Evolutionary conservation across 2,113 vertebrate species (phyloP).

Genomic region (Stomatorhinus ivindoensis): DNA sequence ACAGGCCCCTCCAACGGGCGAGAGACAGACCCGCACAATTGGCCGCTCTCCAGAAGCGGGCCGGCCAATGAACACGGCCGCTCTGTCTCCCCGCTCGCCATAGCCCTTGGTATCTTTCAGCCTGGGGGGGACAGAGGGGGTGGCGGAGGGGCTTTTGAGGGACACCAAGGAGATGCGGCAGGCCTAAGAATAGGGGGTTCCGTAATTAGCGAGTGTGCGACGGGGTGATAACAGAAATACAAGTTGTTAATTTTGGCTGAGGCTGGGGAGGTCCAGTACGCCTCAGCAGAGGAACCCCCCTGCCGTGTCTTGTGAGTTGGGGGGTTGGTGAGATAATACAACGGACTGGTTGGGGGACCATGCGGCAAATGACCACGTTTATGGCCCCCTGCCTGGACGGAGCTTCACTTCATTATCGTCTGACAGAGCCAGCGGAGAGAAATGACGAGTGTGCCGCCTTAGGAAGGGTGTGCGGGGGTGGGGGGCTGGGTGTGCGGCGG

Average conservation of each 20-base stretch:
- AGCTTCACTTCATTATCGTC: background rate
- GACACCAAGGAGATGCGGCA: constrained; percentile 33
- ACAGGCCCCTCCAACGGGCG: background rate
- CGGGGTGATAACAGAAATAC: constrained; percentile 48
- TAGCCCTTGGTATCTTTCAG: constrained; percentile 19
- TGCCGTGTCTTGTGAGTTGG: background rate
- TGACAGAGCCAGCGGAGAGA: background rate
- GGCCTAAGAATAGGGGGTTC: background rate
- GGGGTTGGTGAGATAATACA: background rate
- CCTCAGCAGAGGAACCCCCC: background rate
- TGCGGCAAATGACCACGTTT: background rate
- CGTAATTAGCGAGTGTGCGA: constrained; percentile 24
- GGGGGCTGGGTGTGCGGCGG: too few relatives aligned
- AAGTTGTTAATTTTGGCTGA: constrained; percentile 44
- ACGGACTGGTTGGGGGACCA: background rate
- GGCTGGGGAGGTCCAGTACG: background rate
- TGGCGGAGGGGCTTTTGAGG: constrained; percentile 14
- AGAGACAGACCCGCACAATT: background rate
- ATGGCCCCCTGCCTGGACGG: background rate
- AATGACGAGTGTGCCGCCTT: background rate
- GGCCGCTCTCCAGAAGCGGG: background rate
- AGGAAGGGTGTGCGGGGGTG: background rate
- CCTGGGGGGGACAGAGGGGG: constrained; percentile 14
- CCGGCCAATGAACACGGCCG: background rate
- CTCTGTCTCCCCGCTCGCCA: background rate